A percentile compares a stretch with the other conserved stretches of the same genome.
Conservation (phyloP, 1,140 invertebrate species). For the Drosophila neocordata region DNA sequence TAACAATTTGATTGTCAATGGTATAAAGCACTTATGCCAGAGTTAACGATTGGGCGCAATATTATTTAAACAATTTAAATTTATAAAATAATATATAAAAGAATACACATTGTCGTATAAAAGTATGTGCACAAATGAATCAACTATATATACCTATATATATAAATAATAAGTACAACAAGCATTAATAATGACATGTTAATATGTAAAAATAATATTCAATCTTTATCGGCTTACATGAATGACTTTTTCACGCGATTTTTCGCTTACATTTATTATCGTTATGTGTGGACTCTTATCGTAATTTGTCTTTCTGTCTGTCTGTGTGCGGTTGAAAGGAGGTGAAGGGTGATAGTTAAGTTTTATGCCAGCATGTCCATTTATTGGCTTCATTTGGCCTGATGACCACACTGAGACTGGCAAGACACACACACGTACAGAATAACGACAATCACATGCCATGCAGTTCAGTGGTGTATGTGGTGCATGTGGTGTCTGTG, state of each 20-base stretch:
- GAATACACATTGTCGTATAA: neutral
- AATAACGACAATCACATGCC: constrained; percentile 24
- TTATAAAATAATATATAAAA: neutral
- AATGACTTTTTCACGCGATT: constrained; percentile 39
- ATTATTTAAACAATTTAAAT: neutral
- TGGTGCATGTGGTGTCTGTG: constrained; percentile 41
- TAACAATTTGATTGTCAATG: constrained; percentile 23
- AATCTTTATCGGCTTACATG: constrained; percentile 58
- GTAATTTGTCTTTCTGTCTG: neutral
- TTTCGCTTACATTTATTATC: neutral
- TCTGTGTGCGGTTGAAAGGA: neutral
- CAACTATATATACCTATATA: constrained; percentile 17
- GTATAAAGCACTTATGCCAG: constrained; percentile 16
- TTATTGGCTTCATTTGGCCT: constrained; percentile 71
- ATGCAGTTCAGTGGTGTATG: constrained; percentile 28
- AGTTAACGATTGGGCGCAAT: neutral
- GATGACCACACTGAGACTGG: constrained; percentile 33
- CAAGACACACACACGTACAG: constrained; percentile 25
- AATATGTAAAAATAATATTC: constrained; percentile 60
- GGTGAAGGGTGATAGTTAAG: neutral
- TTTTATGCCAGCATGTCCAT: constrained; percentile 39
- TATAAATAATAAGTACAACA: constrained; percentile 48
- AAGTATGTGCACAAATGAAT: constrained; percentile 3
- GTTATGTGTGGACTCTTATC: neutral
- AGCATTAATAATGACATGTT: constrained; percentile 63